These are phyloP conservation scores for Epirrita christyi DNA, from an alignment of 2,888 invertebrate species.

Conservation along the genomic window DNA sequence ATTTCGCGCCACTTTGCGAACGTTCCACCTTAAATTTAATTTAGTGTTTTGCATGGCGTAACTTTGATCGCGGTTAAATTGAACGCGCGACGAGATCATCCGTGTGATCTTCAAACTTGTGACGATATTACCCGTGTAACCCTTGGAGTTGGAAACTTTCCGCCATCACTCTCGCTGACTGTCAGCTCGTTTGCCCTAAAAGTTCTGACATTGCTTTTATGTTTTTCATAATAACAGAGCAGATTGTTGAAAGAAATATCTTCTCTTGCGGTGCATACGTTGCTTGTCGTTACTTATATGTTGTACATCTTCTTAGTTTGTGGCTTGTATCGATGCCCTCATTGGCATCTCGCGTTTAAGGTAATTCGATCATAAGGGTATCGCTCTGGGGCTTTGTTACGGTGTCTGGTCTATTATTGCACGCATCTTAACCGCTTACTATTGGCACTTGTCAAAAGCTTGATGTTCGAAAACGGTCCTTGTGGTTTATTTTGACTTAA, in stretches of 20 bases:
- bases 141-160: slow-evolving; percentile 52
- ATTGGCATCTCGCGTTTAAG: no score
- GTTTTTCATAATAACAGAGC: slow-evolving; percentile 14
- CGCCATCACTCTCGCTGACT: slow-evolving; percentile 43
- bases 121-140: slow-evolving; percentile 54
- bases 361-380: no score
- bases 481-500: no score
- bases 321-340: no score
- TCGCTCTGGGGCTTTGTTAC: no score
- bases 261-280: neutral
- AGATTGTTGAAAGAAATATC: neutral
- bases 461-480: no score
- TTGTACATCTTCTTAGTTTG: no score
- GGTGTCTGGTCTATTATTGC: no score
- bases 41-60: slow-evolving; percentile 5
- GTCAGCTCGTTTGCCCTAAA: slow-evolving; percentile 40
- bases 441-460: no score
- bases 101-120: slow-evolving; percentile 45
- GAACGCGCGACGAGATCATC: slow-evolving; percentile 17
- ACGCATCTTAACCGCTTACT: no score
- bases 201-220: slow-evolving; percentile 35
- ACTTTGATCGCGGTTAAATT: slow-evolving; percentile 40
- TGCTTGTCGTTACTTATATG: neutral
- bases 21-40: slow-evolving; percentile 14
- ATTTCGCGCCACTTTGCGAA: no score